A percentile compares a stretch with the other conserved stretches of the same genome.
Conservation (phyloP, 2,888 invertebrate genomes). For the Dasysyrphus tricinctus region DNA sequence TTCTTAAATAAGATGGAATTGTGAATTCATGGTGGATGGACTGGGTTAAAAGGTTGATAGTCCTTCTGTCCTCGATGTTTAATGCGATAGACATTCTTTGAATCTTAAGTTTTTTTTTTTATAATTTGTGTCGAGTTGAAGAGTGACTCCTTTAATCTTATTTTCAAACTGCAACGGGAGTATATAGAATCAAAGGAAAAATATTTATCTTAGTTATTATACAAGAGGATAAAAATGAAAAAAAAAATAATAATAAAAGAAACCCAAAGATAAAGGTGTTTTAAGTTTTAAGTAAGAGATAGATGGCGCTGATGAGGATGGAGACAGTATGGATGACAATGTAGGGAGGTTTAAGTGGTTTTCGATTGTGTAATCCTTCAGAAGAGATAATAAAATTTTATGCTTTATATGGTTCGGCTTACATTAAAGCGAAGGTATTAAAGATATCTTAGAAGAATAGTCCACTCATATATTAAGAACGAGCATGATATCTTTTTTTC, state of each 20-base stretch:
- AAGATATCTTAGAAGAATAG: too few relatives aligned
- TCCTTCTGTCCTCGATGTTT: conserved; percentile 60
- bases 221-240: conserved; percentile 27
- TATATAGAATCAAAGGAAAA: conserved; percentile 50
- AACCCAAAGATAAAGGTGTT: conserved; percentile 19
- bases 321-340: neutral
- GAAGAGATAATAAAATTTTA: conserved; percentile 18
- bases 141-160: conserved; percentile 64
- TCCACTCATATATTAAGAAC: too few relatives aligned
- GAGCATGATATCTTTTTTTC: too few relatives aligned
- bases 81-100: conserved; percentile 62
- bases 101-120: conserved; percentile 34
- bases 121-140: conserved; percentile 53
- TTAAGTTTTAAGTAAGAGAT: conserved; percentile 11
- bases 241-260: too few relatives aligned
- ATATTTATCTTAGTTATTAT: conserved; percentile 70
- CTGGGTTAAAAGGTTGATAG: conserved; percentile 37
- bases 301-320: neutral
- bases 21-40: conserved; percentile 53
- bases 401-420: neutral
- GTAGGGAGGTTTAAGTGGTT: conserved; percentile 62
- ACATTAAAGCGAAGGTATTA: too few relatives aligned
- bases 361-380: conserved; percentile 69
- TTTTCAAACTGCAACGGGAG: conserved; percentile 51
- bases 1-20: conserved; percentile 50